These are phyloP conservation scores for Gila robusta DNA, from an alignment of 2,797 vertebrate genomes.

Conservation along the genomic window DNA sequence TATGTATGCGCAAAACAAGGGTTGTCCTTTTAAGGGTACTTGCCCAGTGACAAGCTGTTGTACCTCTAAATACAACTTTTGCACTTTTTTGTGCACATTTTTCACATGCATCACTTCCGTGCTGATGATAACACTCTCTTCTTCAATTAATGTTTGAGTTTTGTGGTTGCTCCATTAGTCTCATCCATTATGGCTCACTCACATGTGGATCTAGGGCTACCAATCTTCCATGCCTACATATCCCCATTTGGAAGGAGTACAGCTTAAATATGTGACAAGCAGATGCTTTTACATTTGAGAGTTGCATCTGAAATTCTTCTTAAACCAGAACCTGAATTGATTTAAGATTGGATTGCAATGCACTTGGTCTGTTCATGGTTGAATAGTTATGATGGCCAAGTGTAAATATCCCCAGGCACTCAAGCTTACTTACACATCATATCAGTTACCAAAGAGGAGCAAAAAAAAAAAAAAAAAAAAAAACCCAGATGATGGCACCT, in stretches of 20 bases:
- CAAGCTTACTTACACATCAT: conserved; percentile 24
- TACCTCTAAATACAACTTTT: background rate
- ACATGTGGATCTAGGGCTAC: background rate
- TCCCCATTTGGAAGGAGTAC: background rate
- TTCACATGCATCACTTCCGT: background rate
- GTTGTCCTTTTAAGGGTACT: background rate
- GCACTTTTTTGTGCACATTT: background rate
- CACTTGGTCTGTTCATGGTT: background rate
- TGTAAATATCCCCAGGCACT: conserved; percentile 13
- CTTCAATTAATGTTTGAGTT: background rate
- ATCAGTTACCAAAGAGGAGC: conserved; percentile 22
- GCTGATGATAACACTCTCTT: background rate
- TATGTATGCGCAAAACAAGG: background rate
- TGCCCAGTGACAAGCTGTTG: background rate
- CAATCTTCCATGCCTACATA: background rate
- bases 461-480: conserved; percentile 31
- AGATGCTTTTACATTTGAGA: conserved; percentile 13
- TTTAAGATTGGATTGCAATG: background rate
- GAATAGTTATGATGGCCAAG: background rate
- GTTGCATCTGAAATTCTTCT: background rate
- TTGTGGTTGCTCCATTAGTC: background rate
- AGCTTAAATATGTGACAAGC: background rate
- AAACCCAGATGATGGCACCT: conserved; percentile 22
- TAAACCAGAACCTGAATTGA: background rate
- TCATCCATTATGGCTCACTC: background rate